A percentile compares a stretch with the other conserved stretches of the same genome.
These are phyloP conservation scores for Corydoras maculifer DNA, from an alignment of 2,113 vertebrate genomes.

Conservation along the genomic window DNA sequence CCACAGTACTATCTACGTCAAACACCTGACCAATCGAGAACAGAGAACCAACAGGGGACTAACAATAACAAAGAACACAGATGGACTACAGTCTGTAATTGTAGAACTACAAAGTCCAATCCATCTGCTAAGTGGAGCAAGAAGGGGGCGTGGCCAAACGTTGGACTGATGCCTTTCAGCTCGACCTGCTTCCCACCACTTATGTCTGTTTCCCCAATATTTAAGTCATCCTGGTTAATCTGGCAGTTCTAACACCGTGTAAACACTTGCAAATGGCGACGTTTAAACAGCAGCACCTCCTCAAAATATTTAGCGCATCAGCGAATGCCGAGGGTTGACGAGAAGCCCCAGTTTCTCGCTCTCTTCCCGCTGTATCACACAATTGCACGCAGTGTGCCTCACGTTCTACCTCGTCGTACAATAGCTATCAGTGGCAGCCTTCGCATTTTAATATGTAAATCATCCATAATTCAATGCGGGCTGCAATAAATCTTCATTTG, in stretches of 20 bases:
- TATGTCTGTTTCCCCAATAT: not conserved
- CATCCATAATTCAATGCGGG: constrained; percentile 54
- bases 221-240: constrained; percentile 16
- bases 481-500: constrained; percentile 66
- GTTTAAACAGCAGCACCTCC: constrained; percentile 5
- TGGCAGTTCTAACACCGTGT: constrained; percentile 7
- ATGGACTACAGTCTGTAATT: too few relatives aligned
- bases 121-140: too few relatives aligned
- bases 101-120: too few relatives aligned
- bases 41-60: too few relatives aligned
- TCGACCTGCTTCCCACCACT: too few relatives aligned
- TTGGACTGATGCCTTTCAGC: too few relatives aligned
- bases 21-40: too few relatives aligned
- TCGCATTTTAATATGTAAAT: constrained; percentile 57
- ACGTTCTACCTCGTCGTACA: constrained; percentile 5
- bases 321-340: constrained; percentile 13
- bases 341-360: not conserved
- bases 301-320: constrained; percentile 10
- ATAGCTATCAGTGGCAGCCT: constrained; percentile 33
- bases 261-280: constrained; percentile 12
- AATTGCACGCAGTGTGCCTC: not conserved
- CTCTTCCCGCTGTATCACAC: not conserved
- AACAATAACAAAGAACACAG: too few relatives aligned
- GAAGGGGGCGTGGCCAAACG: too few relatives aligned
- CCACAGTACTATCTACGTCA: too few relatives aligned